Percentiles rank a stretch among this genome's conserved stretches.
These are phyloP conservation scores for Lumbricus terrestris DNA, from an alignment of 2,888 invertebrate genomes.

Conservation along the genomic window DNA sequence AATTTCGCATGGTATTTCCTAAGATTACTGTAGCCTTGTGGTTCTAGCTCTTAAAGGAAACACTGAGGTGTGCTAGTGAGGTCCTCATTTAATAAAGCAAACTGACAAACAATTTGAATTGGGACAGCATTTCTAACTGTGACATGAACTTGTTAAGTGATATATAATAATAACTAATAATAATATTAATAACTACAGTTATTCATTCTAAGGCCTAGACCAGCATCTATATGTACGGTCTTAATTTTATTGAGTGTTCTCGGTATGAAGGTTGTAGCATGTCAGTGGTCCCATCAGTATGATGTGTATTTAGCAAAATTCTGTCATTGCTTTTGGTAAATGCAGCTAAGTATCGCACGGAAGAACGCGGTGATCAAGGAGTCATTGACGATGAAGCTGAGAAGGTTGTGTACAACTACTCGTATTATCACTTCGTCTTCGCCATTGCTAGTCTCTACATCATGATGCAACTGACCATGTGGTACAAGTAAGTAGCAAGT, in stretches of 20 bases:
- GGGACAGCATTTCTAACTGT: too few species aligned
- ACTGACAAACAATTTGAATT: too few species aligned
- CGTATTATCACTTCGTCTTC: slow-evolving; percentile 61
- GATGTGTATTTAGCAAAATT: background rate
- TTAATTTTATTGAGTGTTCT: too few species aligned
- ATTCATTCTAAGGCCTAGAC: too few species aligned
- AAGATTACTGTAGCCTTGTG: background rate
- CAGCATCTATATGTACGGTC: too few species aligned
- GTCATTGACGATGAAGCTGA: slow-evolving; percentile 58
- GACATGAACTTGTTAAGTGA: too few species aligned
- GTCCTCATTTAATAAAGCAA: too few species aligned
- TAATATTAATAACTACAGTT: too few species aligned
- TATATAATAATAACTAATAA: too few species aligned
- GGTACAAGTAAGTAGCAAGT: slow-evolving; percentile 59
- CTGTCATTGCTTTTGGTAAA: background rate
- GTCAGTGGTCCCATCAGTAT: background rate
- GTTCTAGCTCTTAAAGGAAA: background rate
- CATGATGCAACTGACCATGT: slow-evolving; percentile 63
- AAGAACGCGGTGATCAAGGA: slow-evolving; percentile 48
- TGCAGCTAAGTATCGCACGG: slow-evolving; percentile 29
- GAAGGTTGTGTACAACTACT: slow-evolving; percentile 60
- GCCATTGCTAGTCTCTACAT: slow-evolving; percentile 60
- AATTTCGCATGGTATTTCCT: background rate
- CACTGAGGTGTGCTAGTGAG: background rate
- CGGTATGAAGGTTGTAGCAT: too few species aligned